Evolutionary conservation across 2,797 vertebrate genomes (phyloP).

Genomic region (Pseudochirops corinnae): DNA sequence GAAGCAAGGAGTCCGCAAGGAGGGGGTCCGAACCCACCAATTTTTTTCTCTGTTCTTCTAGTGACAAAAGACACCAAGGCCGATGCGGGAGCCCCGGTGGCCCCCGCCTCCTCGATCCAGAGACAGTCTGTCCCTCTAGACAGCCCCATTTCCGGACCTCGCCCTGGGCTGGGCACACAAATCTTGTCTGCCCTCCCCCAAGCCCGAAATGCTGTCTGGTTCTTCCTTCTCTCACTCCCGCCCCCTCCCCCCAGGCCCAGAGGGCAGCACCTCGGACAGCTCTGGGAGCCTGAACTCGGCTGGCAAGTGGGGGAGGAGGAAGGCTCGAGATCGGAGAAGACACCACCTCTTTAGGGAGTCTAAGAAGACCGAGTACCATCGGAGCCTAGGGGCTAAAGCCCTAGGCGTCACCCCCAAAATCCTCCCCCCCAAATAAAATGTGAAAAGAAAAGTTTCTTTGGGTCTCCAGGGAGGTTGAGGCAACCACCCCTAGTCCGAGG

Average conservation of each 20-base stretch:
- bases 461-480: background rate
- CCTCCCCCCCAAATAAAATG: slow-evolving; percentile 9
- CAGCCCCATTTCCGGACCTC: slow-evolving; percentile 28
- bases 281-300: background rate
- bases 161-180: slow-evolving; percentile 13
- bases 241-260: background rate
- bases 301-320: background rate
- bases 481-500: background rate
- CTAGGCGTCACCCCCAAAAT: background rate
- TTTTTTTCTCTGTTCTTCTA: background rate
- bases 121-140: slow-evolving; percentile 38
- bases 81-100: slow-evolving; percentile 39
- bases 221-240: background rate
- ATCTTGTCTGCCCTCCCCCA: background rate
- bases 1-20: background rate
- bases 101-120: background rate
- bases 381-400: background rate
- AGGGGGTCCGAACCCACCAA: background rate
- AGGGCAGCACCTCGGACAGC: background rate
- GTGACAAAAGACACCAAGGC: slow-evolving; percentile 60
- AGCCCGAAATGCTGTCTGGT: background rate
- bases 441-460: slow-evolving; percentile 65
- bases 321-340: background rate
- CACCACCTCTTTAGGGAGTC: background rate
- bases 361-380: slow-evolving; percentile 2